Evolutionary conservation across 2,113 vertebrate species (phyloP), one percentile per base, ranked within the genome.

Genomic region (Gnathonemus longibarbis): DNA sequence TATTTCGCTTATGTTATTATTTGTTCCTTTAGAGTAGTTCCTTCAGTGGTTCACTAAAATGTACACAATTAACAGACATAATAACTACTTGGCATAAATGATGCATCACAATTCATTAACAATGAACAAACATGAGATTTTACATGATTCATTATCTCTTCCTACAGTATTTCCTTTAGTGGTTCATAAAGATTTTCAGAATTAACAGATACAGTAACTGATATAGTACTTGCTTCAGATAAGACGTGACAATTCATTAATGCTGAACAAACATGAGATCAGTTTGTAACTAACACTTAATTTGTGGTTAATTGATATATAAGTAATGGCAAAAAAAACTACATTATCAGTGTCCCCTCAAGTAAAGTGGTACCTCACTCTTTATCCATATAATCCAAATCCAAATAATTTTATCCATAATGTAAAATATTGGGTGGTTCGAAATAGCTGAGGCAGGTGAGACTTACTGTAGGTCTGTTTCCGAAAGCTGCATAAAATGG

Each of bases 401-500:
- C 39, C 77, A 83, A 8, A 58, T 58, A n/a, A 24, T n/a, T 62
- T 62, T n/a, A 62, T 62, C 35, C 21, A 11, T 46, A 46, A 10
- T 46, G 42, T n/a, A 62, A 24, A 62, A 62, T 17, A 3, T 24
- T 0, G 1, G 21, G 45, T 48, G 19, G 17, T n/a, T 10, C 3
- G 24, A 84, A 19, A 4, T 83, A 24, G 5, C 49, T 77, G 53
- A 88, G 50, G 5, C 42, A n/a, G 31, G 35, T 39, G n/a, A 31
- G 92, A 95, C 97, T 97, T 95, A 99, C 98, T 58, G 98, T 98
- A 0, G 97, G 95, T 90, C 98, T 96, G 95, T 99, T 99, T 91
- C 98, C 98, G 93, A 99, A 99, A 0, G 98, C 98, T 92, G 98
- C 98, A 17, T 99, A 99, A 92, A 99, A 99, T 1, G 98, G 98